Evolutionary conservation across 2,113 vertebrate genomes (phyloP).

Genomic region (Cephalopterus ornatus): DNA sequence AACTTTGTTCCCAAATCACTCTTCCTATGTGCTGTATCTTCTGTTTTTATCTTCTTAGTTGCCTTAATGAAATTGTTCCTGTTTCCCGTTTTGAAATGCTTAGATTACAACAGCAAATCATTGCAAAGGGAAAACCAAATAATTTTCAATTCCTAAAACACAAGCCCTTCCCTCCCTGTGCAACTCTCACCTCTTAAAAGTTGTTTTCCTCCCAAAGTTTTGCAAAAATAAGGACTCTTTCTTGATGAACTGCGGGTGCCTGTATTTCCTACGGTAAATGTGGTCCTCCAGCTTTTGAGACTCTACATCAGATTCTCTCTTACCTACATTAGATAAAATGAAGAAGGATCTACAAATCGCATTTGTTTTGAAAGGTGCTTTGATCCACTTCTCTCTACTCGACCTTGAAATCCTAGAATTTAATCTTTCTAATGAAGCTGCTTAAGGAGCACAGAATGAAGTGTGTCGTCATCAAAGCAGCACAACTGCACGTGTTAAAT

Average conservation of each 20-base stretch:
- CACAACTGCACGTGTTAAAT: rapidly evolving
- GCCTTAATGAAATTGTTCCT: background rate
- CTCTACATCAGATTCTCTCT: background rate
- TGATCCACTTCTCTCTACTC: background rate
- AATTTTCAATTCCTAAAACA: background rate
- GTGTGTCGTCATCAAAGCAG: background rate
- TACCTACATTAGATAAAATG: background rate
- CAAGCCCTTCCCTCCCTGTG: background rate
- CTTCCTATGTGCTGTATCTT: background rate
- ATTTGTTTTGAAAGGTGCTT: background rate
- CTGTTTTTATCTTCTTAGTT: background rate
- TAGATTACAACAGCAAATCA: background rate
- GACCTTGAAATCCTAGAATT: background rate
- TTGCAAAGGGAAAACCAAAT: background rate
- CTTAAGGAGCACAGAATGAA: background rate
- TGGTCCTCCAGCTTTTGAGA: background rate
- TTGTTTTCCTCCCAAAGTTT: background rate
- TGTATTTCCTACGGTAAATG: background rate
- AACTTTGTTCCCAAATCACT: background rate
- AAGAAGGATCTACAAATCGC: background rate
- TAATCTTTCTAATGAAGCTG: background rate
- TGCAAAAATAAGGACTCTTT: background rate
- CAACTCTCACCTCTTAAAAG: background rate
- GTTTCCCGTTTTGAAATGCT: background rate
- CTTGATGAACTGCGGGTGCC: background rate